phyloP scores from a whole-genome alignment of 2,113 vertebrate genomes.

The Aramus guarauna region DNA sequence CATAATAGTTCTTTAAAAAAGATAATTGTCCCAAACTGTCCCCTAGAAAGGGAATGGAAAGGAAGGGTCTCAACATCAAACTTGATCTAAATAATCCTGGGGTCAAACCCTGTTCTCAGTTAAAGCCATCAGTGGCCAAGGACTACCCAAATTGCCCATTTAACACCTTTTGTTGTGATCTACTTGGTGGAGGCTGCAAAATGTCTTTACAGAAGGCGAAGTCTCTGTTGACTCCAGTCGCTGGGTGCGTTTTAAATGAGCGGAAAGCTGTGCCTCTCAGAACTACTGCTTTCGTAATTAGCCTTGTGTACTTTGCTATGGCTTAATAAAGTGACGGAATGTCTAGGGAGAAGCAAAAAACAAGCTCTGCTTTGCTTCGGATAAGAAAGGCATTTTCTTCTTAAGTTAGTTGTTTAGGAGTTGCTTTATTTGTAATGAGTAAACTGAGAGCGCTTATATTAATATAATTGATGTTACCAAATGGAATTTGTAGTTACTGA shows the following conservation, averaged over 20 bases:
- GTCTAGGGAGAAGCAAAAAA: background rate
- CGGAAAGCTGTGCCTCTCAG: background rate
- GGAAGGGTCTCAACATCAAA: background rate
- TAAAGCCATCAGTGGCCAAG: background rate
- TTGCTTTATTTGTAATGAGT: slow-evolving; percentile 26
- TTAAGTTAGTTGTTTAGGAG: background rate
- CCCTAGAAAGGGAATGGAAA: background rate
- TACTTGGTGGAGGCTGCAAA: background rate
- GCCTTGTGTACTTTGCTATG: background rate
- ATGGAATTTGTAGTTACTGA: slow-evolving; percentile 30
- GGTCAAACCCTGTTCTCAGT: background rate
- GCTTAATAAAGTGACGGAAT: background rate
- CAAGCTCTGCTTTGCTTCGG: background rate
- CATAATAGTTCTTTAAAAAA: background rate
- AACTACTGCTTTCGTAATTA: background rate
- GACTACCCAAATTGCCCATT: accelerated
- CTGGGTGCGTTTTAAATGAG: background rate
- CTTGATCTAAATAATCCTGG: accelerated
- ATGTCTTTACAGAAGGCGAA: background rate
- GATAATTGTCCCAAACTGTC: accelerated
- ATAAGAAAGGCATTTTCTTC: background rate
- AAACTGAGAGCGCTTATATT: slow-evolving; percentile 22
- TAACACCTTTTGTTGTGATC: background rate
- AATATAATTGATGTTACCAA: slow-evolving; percentile 22
- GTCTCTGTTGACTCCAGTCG: background rate